Base-by-base conservation (phyloP, 2,888 invertebrate species). In the Euphydryas editha region DNA sequence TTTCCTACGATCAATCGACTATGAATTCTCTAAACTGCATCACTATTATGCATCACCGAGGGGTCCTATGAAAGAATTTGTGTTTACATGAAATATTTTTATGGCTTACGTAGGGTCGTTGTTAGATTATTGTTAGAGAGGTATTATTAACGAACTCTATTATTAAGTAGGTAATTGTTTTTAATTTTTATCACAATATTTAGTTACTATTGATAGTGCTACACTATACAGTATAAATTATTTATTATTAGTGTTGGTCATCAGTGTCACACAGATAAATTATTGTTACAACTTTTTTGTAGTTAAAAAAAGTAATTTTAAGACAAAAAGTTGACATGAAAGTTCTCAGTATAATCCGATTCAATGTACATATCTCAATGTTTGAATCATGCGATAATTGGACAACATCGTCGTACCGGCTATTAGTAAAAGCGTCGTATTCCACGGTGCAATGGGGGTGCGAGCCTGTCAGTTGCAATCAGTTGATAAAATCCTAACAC, bases 401-500 rank as follows among this genome's bases (percentile, higher is more conserved):
- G 70, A 56, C 54, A 61, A 56, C 36, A 65, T 59, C 59, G 68
- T 62, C 18, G 57, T 44, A 55, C 55, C 55, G 11, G 47, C 15
- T 20, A 47, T 56, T 61, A 61, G 42, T 64, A 37, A 60, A 60
- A 44, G 71, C 73, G 71, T 73, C 67, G 73, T 72, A 62, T 46
- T 54, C 15, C 37, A 54, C 46, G 51, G 56, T 65, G 65, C 57
- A 65, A 46, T 46, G 61, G 37, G 46, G 60, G 60, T 62, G 51
- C 59, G 66, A 55, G 76, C 76, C 77, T 78, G 81, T 84, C 83
- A 81, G 83, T 82, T 77, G 82, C 86, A 90, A 90, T 90, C 88
- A 90, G 86, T 85, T 86, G 89, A 89, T 90, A 87, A 88, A 91
- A 90, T 90, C 90, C 89, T 75, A 36, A 83, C 87, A 87, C 91